Conservation (phyloP, 2,113 vertebrate species). For the Muntiacus muntjak region DNA sequence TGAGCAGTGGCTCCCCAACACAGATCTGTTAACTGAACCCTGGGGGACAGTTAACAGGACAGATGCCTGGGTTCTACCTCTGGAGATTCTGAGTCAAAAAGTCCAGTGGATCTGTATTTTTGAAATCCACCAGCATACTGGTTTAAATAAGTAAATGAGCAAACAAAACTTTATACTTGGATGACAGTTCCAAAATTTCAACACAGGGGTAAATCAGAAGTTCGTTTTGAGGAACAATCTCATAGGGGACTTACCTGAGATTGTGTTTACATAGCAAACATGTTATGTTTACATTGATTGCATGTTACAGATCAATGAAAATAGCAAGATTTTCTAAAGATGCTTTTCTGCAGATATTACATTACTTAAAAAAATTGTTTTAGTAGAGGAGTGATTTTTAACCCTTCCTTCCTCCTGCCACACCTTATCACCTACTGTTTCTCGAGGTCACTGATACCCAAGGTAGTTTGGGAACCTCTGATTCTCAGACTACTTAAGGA, state of each 20-base stretch:
- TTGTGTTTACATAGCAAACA: not conserved
- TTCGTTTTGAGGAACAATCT: not conserved
- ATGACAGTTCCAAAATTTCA: not conserved
- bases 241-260: not conserved
- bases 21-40: not conserved
- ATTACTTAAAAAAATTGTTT: not conserved
- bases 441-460: not conserved
- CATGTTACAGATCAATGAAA: not conserved
- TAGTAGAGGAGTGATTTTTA: not conserved
- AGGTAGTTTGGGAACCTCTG: not conserved
- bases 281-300: not conserved
- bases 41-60: not conserved
- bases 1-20: not conserved
- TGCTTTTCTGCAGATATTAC: not conserved
- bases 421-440: not conserved
- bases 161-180: not conserved
- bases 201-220: not conserved
- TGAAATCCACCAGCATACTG: not conserved
- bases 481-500: not conserved
- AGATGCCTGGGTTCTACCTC: not conserved
- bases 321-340: not conserved
- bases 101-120: not conserved
- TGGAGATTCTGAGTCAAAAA: not conserved
- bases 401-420: not conserved
- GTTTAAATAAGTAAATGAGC: not conserved